Evolutionary conservation across 2,113 vertebrate species (phyloP), one percentile per base, ranked within the genome.

Genomic region (Chaetorhynchus papuensis): DNA sequence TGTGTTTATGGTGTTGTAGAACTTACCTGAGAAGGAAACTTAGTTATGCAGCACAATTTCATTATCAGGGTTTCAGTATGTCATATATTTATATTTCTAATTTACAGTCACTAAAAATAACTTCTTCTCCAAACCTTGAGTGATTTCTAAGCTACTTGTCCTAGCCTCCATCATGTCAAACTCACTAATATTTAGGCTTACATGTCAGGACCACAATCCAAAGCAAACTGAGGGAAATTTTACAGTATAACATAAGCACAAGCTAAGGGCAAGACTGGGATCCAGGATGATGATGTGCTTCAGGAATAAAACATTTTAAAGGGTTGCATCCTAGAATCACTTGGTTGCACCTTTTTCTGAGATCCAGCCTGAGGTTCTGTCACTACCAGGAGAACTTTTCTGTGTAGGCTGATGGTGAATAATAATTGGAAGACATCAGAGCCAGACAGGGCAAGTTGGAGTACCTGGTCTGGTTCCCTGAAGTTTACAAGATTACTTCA

Each of bases 401-500:
- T 78, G 6, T 18, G 9, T 41, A 53, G 28, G 26, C 7, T 81
- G 47, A 33, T 64, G 80, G 72, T 8, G 71, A 60, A 85, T 16
- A 45, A 39, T 19, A 54, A 59, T 9, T 84, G 56, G 57, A 78
- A 85, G 87, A 71, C 20, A 83, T 56, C 23, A 27, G 64, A 86
- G 19, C 33, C 33, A 70, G 33, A 79, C 68, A 94, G 56, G 69
- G 28, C 37, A 82, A 61, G 44, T 9, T 71, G 72, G 61, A 84
- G 57, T 76, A 76, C 66, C 65, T 79, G 49, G 31, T 56, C 57
- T 76, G 56, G 23, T 78, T 95, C 28, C n/a, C 57, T 87, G 69
- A 89, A 91, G 61, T 89, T 91, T 85, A n/a, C 30, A 83, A 77
- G 66, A 65, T 93, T 93, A 85, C 66, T 89, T 71, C 42, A 92